These are phyloP conservation scores for Apis mellifera DNA, from an alignment of 1,140 invertebrate species.

Conservation along the genomic window DNA sequence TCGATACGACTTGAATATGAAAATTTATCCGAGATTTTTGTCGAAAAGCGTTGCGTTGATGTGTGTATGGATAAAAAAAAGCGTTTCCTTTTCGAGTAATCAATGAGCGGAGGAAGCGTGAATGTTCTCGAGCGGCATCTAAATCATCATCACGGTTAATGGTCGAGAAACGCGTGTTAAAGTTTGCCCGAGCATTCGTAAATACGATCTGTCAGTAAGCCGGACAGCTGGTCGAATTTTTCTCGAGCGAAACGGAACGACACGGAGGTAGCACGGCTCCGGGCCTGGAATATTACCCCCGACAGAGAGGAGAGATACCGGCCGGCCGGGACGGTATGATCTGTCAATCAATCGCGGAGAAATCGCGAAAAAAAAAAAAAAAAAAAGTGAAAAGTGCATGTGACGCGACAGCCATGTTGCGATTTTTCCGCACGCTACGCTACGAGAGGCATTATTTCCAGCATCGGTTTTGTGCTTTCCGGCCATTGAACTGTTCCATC, in stretches of 20 bases:
- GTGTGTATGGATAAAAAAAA: no score
- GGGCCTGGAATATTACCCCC: slow-evolving; percentile 52
- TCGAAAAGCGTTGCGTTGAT: no score
- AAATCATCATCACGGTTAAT: slow-evolving; percentile 1
- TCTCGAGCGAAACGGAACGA: slow-evolving; percentile 9
- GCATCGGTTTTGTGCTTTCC: slow-evolving; percentile 68
- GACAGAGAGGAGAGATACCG: slow-evolving; percentile 46
- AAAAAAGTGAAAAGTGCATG: slow-evolving; percentile 65
- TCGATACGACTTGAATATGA: no score
- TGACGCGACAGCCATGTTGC: slow-evolving; percentile 68
- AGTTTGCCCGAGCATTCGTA: slow-evolving; percentile 13
- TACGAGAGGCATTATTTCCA: slow-evolving; percentile 61
- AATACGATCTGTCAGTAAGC: slow-evolving; percentile 36
- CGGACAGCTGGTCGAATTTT: slow-evolving; percentile 41
- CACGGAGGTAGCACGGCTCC: background rate
- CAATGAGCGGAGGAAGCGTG: no score
- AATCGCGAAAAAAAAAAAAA: slow-evolving; percentile 55
- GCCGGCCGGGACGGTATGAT: slow-evolving; percentile 50
- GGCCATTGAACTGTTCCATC: slow-evolving; percentile 62
- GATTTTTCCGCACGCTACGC: slow-evolving; percentile 58
- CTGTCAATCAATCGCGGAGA: slow-evolving; percentile 66
- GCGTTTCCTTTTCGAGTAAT: no score
- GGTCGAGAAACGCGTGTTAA: slow-evolving; percentile 9
- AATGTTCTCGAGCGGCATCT: background rate
- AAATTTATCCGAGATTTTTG: no score